Percentiles rank a stretch among this genome's conserved stretches.
Conservation (phyloP, 2,888 invertebrate species). For the Balanococcus diminutus region DNA sequence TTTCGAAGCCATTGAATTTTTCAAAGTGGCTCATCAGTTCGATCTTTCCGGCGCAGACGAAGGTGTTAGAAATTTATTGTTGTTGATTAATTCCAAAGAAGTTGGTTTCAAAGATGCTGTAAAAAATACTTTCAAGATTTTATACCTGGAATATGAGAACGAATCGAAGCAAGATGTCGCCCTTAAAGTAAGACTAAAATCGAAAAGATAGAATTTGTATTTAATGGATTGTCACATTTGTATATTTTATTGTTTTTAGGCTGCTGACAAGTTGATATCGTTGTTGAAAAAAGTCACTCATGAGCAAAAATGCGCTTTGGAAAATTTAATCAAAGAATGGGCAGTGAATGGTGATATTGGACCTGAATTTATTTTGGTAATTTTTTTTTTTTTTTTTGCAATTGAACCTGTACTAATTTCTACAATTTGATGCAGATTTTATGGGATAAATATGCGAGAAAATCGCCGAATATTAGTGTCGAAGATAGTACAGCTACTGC, state of each 20-base stretch:
- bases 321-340: constrained; percentile 70
- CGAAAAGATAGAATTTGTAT: constrained; percentile 39
- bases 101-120: constrained; percentile 73
- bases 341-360: constrained; percentile 67
- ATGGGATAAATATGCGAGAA: constrained; percentile 83
- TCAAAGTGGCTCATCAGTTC: constrained; percentile 80
- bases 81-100: constrained; percentile 81
- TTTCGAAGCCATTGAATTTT: constrained; percentile 86
- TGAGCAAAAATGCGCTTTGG: constrained; percentile 69
- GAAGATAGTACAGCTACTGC: constrained; percentile 77
- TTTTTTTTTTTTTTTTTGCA: constrained; percentile 57
- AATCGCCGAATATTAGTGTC: constrained; percentile 72
- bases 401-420: too few species aligned
- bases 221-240: too few species aligned
- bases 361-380: constrained; percentile 63
- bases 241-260: constrained; percentile 61
- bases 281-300: constrained; percentile 66
- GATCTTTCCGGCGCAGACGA: constrained; percentile 74
- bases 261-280: constrained; percentile 68
- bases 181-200: constrained; percentile 45
- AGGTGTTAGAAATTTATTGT: constrained; percentile 78
- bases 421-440: constrained; percentile 72
- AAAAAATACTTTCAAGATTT: constrained; percentile 75
- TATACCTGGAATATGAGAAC: constrained; percentile 69
- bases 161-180: constrained; percentile 59